Percentiles rank a stretch among this genome's conserved stretches.
Evolutionary conservation across 2,113 vertebrate genomes (phyloP).

Genomic region (Ondatra zibethicus): DNA sequence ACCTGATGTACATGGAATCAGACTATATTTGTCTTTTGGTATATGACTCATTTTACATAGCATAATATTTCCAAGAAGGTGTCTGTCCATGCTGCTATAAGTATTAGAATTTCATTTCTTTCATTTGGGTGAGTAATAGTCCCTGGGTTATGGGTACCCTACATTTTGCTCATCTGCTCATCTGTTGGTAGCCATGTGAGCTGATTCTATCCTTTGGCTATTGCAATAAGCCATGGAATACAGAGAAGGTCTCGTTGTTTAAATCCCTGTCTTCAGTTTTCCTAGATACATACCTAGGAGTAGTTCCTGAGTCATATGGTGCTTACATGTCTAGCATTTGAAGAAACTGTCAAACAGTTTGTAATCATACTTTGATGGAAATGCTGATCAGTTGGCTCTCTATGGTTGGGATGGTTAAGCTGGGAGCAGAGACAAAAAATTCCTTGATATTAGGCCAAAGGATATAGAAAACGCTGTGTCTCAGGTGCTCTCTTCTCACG

Average conservation of each 20-base stretch:
- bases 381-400: neutral
- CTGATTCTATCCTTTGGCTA: neutral
- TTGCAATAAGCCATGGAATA: neutral
- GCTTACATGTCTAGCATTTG: neutral
- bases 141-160: neutral
- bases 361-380: neutral
- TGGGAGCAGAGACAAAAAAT: neutral
- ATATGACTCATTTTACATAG: conserved; percentile 30
- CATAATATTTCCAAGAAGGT: neutral
- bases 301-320: neutral
- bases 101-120: neutral
- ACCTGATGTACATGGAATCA: neutral
- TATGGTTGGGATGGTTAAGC: neutral
- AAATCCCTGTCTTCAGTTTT: neutral
- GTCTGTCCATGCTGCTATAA: neutral
- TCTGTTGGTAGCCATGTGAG: neutral
- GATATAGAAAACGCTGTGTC: neutral
- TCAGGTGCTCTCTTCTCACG: neutral
- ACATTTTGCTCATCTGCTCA: neutral
- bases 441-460: neutral
- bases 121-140: neutral
- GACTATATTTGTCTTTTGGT: neutral
- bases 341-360: neutral
- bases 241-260: neutral
- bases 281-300: neutral